phyloP scores from a whole-genome alignment of 2,797 vertebrate genomes.

The Spinus pinus region DNA sequence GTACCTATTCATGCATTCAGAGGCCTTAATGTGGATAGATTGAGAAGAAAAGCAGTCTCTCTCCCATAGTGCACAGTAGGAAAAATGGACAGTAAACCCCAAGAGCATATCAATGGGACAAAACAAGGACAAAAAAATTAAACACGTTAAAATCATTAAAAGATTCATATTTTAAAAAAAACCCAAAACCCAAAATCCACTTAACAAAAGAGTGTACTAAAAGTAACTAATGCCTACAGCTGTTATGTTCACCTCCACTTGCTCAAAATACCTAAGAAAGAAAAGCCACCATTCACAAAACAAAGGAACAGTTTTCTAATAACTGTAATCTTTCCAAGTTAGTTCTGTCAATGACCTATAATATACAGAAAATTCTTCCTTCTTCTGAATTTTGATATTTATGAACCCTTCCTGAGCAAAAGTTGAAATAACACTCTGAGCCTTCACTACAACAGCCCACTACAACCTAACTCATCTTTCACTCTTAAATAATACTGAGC shows the following conservation, averaged over 20 bases:
- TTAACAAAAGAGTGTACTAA: background rate
- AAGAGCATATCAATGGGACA: slow-evolving; percentile 77
- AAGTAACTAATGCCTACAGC: background rate
- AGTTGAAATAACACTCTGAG: background rate
- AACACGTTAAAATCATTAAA: slow-evolving; percentile 64
- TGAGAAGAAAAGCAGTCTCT: slow-evolving; percentile 78
- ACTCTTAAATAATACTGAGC: background rate
- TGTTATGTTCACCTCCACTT: background rate
- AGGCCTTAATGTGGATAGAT: slow-evolving; percentile 76
- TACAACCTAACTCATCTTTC: background rate
- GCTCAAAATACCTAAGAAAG: background rate
- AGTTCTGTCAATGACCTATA: background rate
- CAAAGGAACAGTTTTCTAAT: background rate
- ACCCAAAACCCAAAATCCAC: background rate
- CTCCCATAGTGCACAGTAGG: slow-evolving; percentile 81
- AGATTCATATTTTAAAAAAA: background rate
- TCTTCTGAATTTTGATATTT: background rate
- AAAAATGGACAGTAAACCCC: slow-evolving; percentile 69
- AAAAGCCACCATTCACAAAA: background rate
- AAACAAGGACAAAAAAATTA: slow-evolving; percentile 81
- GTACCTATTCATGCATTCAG: slow-evolving; percentile 90
- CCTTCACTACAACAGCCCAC: background rate
- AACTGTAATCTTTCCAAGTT: background rate
- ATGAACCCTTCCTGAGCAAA: background rate
- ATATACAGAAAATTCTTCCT: background rate